Evolutionary conservation across 2,888 invertebrate genomes (phyloP).

Genomic region (Linnaemya vulpina): DNA sequence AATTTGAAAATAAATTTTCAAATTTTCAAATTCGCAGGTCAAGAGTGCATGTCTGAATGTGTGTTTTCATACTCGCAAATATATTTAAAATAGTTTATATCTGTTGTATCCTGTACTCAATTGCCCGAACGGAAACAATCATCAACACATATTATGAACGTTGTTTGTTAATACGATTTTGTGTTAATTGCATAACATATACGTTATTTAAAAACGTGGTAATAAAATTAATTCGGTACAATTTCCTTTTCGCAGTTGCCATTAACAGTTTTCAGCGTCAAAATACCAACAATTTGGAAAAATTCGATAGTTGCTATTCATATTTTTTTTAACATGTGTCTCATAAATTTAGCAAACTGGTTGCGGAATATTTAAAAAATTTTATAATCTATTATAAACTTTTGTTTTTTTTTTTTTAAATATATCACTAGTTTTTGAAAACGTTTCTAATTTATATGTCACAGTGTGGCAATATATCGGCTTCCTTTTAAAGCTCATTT

Average conservation of each 20-base stretch:
- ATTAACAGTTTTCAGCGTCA: neutral
- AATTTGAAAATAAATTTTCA: constrained; percentile 25
- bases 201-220: neutral
- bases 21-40: constrained; percentile 30
- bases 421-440: too few relatives aligned
- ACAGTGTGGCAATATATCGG: too few relatives aligned
- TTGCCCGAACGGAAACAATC: constrained; percentile 38
- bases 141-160: constrained; percentile 14
- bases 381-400: too few relatives aligned
- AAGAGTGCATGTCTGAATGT: constrained; percentile 22
- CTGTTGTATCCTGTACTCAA: constrained; percentile 22
- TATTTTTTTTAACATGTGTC: too few relatives aligned
- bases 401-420: too few relatives aligned
- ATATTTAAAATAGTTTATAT: constrained; percentile 41
- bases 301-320: too few relatives aligned
- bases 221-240: neutral
- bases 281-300: neutral
- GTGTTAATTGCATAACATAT: neutral
- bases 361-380: too few relatives aligned
- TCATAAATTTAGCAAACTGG: too few relatives aligned
- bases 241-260: neutral
- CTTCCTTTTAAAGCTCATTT: too few relatives aligned
- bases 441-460: too few relatives aligned
- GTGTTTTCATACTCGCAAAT: neutral
- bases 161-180: constrained; percentile 10